Percentiles rank a stretch among this genome's conserved stretches.
These are phyloP conservation scores for Loriculus beryllinus DNA, from an alignment of 2,797 vertebrate species.

Conservation along the genomic window DNA sequence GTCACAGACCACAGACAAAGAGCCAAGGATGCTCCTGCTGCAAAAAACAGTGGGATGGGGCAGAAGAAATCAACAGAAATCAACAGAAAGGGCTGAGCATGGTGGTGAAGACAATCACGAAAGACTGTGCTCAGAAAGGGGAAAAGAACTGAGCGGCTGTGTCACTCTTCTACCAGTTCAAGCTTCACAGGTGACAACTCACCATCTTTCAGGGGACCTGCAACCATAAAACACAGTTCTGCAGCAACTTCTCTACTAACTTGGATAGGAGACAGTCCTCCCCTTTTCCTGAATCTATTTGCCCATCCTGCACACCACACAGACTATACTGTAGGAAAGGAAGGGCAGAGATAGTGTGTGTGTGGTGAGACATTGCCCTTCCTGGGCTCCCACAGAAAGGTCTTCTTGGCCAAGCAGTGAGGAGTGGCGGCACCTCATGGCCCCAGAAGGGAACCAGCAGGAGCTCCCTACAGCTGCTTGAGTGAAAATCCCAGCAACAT, in stretches of 20 bases:
- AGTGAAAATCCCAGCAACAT: fast-evolving
- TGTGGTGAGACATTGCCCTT: background rate
- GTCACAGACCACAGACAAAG: background rate
- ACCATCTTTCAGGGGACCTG: background rate
- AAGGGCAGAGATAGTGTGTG: fast-evolving
- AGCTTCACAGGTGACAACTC: background rate
- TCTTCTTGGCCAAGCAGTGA: background rate
- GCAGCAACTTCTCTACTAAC: background rate
- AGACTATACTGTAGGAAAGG: background rate
- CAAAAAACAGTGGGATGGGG: background rate
- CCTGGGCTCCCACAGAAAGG: fast-evolving
- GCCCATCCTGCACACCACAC: background rate
- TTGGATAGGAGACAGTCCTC: background rate
- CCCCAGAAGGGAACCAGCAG: background rate
- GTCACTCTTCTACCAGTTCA: background rate
- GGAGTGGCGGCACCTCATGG: background rate
- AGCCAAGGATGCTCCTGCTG: background rate
- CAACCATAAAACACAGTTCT: background rate
- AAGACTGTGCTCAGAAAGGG: background rate
- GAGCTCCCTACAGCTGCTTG: fast-evolving
- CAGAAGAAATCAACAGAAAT: background rate
- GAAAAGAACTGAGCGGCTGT: background rate
- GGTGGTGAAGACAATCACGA: fast-evolving
- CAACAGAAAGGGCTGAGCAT: background rate
- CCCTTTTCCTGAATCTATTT: background rate